phyloP scores from a whole-genome alignment of 2,113 vertebrate species.

The Catharus minimus region DNA sequence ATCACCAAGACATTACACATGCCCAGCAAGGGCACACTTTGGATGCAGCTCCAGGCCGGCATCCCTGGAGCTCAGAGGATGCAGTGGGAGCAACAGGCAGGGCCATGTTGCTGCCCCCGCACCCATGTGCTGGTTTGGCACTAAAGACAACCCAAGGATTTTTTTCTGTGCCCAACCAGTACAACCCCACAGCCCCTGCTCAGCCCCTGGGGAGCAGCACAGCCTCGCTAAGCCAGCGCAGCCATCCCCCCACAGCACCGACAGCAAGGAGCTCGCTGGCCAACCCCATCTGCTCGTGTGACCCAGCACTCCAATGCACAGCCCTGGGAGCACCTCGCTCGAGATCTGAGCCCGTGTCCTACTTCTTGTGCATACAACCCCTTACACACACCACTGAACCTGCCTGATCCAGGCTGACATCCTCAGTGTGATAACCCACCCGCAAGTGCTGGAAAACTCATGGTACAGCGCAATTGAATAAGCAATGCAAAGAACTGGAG shows the following conservation, averaged over 20 bases:
- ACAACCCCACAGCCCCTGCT: fast-evolving
- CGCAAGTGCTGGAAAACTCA: not conserved
- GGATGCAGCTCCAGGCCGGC: fast-evolving
- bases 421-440: fast-evolving
- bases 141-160: no score
- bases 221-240: fast-evolving
- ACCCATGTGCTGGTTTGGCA: no score
- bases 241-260: fast-evolving
- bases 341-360: not conserved
- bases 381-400: fast-evolving
- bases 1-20: not conserved
- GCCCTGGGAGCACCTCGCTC: not conserved
- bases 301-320: not conserved
- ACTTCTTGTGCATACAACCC: fast-evolving
- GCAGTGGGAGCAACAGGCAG: fast-evolving
- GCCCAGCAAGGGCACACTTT: not conserved
- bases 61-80: fast-evolving
- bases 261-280: fast-evolving
- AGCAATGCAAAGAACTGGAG: not conserved
- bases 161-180: no score
- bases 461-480: not conserved
- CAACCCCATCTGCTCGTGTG: fast-evolving
- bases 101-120: fast-evolving
- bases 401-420: not conserved
- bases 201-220: fast-evolving